These are phyloP conservation scores for Tragelaphus buxtoni DNA, from an alignment of 2,113 vertebrate genomes.

Conservation along the genomic window DNA sequence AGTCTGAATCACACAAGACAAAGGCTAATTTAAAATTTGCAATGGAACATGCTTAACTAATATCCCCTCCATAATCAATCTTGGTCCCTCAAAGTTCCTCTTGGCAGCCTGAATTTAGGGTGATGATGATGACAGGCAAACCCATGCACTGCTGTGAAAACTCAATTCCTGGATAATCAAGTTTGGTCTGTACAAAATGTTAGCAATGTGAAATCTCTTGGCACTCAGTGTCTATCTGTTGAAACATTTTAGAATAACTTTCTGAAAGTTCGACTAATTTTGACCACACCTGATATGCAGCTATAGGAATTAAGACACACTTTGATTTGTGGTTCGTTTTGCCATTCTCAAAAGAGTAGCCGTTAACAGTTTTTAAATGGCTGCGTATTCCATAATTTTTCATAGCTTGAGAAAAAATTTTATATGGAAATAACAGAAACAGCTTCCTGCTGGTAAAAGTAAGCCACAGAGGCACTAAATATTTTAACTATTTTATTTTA, in stretches of 20 bases:
- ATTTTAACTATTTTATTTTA: neutral
- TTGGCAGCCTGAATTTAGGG: neutral
- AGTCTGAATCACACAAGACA: neutral
- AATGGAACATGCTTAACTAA: neutral
- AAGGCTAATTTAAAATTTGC: neutral
- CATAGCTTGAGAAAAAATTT: neutral
- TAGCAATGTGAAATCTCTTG: neutral
- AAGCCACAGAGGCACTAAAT: neutral
- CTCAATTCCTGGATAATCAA: neutral
- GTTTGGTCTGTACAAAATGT: neutral
- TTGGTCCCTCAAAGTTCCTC: neutral
- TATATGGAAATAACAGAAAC: neutral
- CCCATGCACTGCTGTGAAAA: neutral
- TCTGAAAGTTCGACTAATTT: neutral
- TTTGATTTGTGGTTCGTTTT: constrained; percentile 13
- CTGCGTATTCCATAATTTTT: neutral
- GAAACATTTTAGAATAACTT: neutral
- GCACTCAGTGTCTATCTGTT: neutral
- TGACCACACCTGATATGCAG: neutral
- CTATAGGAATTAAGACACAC: neutral
- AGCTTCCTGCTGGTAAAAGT: neutral
- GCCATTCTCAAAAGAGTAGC: neutral
- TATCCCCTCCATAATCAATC: neutral
- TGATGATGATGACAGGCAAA: neutral
- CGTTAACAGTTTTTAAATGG: neutral